Percentiles rank a stretch among this genome's conserved stretches.
These are phyloP conservation scores for Anisognathus igniventris DNA, from an alignment of 2,797 vertebrate species.

Conservation along the genomic window DNA sequence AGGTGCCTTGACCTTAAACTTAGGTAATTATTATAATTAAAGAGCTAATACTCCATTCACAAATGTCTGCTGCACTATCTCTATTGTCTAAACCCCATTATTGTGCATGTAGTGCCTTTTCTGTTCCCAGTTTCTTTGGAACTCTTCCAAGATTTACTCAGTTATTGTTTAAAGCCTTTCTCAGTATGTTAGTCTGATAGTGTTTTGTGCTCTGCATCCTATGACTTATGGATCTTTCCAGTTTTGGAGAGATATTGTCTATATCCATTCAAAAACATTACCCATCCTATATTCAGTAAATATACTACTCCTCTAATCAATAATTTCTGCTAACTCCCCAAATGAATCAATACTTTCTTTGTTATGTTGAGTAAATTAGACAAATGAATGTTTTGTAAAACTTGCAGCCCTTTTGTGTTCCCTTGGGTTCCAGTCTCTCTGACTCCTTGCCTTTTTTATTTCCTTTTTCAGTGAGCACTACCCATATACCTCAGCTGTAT, in stretches of 20 bases:
- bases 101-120: conserved; percentile 59
- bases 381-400: conserved; percentile 75
- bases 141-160: conserved; percentile 70
- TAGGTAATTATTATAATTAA: conserved; percentile 75
- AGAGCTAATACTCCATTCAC: conserved; percentile 64
- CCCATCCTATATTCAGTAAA: conserved; percentile 49
- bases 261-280: conserved; percentile 48
- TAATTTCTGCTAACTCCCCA: conserved; percentile 51
- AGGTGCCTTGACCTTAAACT: conserved; percentile 76
- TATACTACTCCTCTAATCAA: conserved; percentile 65
- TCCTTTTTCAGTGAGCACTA: conserved; percentile 55
- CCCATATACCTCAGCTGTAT: background rate
- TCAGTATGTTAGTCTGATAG: conserved; percentile 57
- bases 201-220: conserved; percentile 66
- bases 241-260: conserved; percentile 61
- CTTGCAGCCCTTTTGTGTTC: conserved; percentile 60
- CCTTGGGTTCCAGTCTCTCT: conserved; percentile 59
- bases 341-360: conserved; percentile 62
- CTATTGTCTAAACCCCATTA: conserved; percentile 71
- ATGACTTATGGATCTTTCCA: conserved; percentile 58
- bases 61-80: conserved; percentile 57
- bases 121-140: conserved; percentile 68
- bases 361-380: conserved; percentile 69
- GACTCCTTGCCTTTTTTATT: conserved; percentile 23
- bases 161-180: conserved; percentile 74